These are phyloP conservation scores for Pseudomyrmex sp. DNA, from an alignment of 1,140 invertebrate species.

Conservation along the genomic window DNA sequence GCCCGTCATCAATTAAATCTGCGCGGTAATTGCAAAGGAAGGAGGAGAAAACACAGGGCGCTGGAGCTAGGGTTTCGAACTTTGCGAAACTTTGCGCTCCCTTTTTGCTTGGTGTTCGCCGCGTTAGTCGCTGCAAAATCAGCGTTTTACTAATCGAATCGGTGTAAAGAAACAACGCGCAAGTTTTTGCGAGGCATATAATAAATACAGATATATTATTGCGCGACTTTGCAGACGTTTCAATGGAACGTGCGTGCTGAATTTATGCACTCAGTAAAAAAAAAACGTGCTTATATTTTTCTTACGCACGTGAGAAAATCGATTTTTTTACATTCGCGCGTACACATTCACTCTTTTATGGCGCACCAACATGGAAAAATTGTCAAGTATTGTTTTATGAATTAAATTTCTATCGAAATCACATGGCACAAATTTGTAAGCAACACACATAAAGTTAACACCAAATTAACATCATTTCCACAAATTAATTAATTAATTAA, in stretches of 20 bases:
- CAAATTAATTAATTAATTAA: conserved; percentile 27
- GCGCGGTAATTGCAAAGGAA: conserved; percentile 52
- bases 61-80: conserved; percentile 14
- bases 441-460: not conserved
- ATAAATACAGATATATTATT: conserved; percentile 2
- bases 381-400: conserved; percentile 18
- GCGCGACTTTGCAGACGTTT: not conserved
- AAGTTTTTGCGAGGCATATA: not conserved
- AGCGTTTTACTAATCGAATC: conserved; percentile 52
- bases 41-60: conserved; percentile 31
- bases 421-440: not conserved
- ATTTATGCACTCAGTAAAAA: not conserved
- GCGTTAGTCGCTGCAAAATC: conserved; percentile 46
- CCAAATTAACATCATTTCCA: not conserved
- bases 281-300: not conserved
- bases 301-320: not conserved
- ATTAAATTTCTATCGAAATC: not conserved
- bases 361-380: conserved; percentile 1
- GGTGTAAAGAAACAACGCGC: conserved; percentile 25
- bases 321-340: conserved; percentile 7
- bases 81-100: conserved; percentile 41
- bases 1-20: conserved; percentile 62
- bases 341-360: not conserved
- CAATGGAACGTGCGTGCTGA: not conserved
- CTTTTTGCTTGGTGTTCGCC: conserved; percentile 26